phyloP scores from a whole-genome alignment of 2,888 invertebrate species.

The Dioctria rufipes region DNA sequence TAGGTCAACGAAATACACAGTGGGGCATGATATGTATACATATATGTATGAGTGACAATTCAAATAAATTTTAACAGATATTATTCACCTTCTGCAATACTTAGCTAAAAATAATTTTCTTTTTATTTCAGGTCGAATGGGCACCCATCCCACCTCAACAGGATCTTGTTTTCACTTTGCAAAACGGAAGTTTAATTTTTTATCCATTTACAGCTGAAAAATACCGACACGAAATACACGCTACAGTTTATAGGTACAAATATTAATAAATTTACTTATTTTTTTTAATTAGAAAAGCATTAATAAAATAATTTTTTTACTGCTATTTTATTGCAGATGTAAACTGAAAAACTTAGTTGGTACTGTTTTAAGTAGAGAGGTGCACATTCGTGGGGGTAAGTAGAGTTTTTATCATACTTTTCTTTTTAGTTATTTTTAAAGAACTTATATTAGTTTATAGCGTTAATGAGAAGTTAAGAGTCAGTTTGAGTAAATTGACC shows the following conservation, averaged over 20 bases:
- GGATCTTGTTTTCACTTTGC: constrained; percentile 82
- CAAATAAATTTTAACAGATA: too few species aligned
- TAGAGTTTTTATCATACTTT: constrained; percentile 57
- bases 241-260: constrained; percentile 80
- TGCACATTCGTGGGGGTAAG: constrained; percentile 91
- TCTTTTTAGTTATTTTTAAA: too few species aligned
- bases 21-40: too few species aligned
- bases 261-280: background rate
- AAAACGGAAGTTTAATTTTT: constrained; percentile 90
- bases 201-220: constrained; percentile 86
- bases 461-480: too few species aligned
- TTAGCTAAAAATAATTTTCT: background rate
- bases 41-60: too few species aligned
- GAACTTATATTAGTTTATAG: background rate
- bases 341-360: constrained; percentile 81
- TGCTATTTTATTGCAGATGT: constrained; percentile 67
- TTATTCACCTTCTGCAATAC: too few species aligned
- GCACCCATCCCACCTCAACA: constrained; percentile 78
- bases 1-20: too few species aligned
- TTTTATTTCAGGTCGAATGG: constrained; percentile 79
- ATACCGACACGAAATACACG: constrained; percentile 88
- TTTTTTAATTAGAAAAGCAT: too few species aligned
- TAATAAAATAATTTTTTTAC: constrained; percentile 3
- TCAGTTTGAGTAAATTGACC: too few species aligned
- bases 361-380: constrained; percentile 85